phyloP scores from a whole-genome alignment of 2,888 invertebrate genomes.

The Scotopteryx bipunctaria region DNA sequence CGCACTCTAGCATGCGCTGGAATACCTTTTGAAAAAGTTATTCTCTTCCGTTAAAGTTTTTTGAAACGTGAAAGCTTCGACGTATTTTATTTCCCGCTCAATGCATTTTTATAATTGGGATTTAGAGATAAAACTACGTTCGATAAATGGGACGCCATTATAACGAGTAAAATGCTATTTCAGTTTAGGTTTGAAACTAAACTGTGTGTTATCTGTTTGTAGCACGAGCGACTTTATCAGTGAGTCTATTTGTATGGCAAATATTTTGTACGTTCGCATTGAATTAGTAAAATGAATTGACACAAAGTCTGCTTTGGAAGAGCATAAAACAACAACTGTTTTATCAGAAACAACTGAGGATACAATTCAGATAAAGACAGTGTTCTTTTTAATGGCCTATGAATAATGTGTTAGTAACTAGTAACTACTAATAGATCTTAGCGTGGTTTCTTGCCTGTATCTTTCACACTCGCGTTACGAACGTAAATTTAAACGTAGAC shows the following conservation, averaged over 20 bases:
- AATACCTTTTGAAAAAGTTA: conserved; percentile 40
- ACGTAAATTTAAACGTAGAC: too few relatives aligned
- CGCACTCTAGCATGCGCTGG: conserved; percentile 72
- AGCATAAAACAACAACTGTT: neutral
- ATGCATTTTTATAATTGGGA: conserved; percentile 27
- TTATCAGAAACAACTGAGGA: too few relatives aligned
- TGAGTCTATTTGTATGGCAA: conserved; percentile 60
- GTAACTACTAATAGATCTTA: too few relatives aligned
- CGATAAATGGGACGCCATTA: conserved; percentile 39
- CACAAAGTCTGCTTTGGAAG: conserved; percentile 6
- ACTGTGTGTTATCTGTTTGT: conserved; percentile 59
- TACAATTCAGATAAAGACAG: too few relatives aligned
- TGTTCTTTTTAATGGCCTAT: too few relatives aligned
- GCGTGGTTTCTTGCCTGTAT: too few relatives aligned
- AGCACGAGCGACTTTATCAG: conserved; percentile 69
- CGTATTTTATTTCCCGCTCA: conserved; percentile 17
- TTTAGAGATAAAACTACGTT: conserved; percentile 22
- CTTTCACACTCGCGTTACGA: too few relatives aligned
- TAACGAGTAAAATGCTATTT: conserved; percentile 37
- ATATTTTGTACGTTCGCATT: conserved; percentile 61
- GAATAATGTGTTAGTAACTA: too few relatives aligned
- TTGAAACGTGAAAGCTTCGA: neutral
- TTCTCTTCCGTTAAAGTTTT: conserved; percentile 32
- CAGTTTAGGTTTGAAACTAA: conserved; percentile 44
- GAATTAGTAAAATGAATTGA: conserved; percentile 34